A percentile compares a stretch with the other conserved stretches of the same genome.
phyloP scores from a whole-genome alignment of 2,888 invertebrate genomes.

The Chrysolina oricalcia region DNA sequence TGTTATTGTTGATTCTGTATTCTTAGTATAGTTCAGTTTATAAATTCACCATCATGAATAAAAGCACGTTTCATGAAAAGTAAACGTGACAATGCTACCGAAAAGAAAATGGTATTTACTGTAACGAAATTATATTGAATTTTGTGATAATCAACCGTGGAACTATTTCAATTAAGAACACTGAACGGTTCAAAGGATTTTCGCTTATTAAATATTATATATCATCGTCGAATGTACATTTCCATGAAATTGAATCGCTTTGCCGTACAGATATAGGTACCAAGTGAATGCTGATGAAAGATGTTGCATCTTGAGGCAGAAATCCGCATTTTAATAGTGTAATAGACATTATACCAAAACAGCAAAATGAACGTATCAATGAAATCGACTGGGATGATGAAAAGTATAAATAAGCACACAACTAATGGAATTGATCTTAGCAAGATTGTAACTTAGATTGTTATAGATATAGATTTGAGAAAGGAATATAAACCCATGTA shows the following conservation, averaged over 20 bases:
- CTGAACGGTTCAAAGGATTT: constrained; percentile 20
- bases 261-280: neutral
- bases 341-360: too few species aligned
- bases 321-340: neutral
- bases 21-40: too few species aligned
- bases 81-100: neutral
- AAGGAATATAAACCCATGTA: too few species aligned
- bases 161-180: constrained; percentile 32
- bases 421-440: too few species aligned
- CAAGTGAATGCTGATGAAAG: neutral
- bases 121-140: neutral
- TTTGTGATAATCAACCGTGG: constrained; percentile 8
- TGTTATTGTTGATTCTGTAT: too few species aligned
- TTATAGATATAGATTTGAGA: too few species aligned
- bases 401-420: too few species aligned
- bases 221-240: constrained; percentile 26
- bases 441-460: too few species aligned
- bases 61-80: too few species aligned
- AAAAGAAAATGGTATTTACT: neutral
- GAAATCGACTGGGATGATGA: too few species aligned
- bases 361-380: too few species aligned
- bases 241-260: constrained; percentile 8
- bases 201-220: constrained; percentile 34
- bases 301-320: neutral
- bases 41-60: too few species aligned